Percentiles rank a stretch among this genome's conserved stretches.
These are phyloP conservation scores for Leucopsar rothschildi DNA, from an alignment of 2,113 vertebrate species.

Conservation along the genomic window DNA sequence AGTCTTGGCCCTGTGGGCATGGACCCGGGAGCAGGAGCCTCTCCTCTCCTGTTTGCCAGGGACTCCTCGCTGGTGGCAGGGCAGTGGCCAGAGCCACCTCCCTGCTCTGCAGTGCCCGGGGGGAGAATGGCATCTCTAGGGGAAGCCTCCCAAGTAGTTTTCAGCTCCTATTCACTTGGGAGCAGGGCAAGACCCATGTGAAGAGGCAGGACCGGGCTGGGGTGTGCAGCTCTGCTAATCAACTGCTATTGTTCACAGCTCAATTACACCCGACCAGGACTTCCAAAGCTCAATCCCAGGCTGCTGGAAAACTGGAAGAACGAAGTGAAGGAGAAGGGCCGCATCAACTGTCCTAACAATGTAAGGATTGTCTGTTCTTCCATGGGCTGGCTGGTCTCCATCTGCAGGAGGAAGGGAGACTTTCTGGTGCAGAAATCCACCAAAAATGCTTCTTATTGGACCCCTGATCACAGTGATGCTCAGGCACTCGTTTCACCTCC, in stretches of 20 bases:
- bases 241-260: constrained; percentile 74
- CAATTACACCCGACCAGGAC: constrained; percentile 94
- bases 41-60: background rate
- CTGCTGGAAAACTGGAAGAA: constrained; percentile 92
- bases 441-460: background rate
- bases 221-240: background rate
- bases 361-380: constrained; percentile 70
- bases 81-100: background rate
- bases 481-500: background rate
- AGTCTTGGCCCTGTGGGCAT: background rate
- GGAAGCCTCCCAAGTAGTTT: background rate
- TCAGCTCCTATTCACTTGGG: background rate
- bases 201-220: background rate
- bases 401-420: background rate
- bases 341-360: constrained; percentile 91
- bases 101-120: accelerated
- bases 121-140: background rate
- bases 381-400: accelerated
- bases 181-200: background rate
- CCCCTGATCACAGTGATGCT: background rate
- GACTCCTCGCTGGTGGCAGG: accelerated
- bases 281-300: constrained; percentile 90
- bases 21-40: background rate
- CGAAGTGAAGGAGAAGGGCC: constrained; percentile 94
- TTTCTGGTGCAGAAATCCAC: background rate